A percentile compares a stretch with the other conserved stretches of the same genome.
Conservation (phyloP, 2,113 vertebrate species). For the Platanista minor region DNA sequence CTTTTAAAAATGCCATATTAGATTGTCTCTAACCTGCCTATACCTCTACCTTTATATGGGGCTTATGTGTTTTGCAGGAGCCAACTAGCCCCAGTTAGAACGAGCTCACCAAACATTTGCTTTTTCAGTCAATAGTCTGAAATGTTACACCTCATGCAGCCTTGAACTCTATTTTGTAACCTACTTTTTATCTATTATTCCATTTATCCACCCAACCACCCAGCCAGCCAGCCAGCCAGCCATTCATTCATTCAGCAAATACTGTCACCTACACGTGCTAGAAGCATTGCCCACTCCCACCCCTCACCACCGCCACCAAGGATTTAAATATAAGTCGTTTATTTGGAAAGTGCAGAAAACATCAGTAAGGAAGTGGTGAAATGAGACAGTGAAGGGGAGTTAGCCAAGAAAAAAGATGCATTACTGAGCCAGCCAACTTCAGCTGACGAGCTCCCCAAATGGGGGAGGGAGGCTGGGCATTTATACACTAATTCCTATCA, state of each 20-base stretch:
- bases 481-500: not conserved
- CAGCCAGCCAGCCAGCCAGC: not conserved
- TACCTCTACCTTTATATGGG: not conserved
- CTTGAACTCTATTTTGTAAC: not conserved
- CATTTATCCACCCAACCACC: not conserved
- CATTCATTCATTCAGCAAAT: not conserved
- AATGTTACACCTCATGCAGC: not conserved
- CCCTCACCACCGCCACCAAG: not conserved
- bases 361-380: not conserved
- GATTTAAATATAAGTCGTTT: not conserved
- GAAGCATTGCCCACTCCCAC: not conserved
- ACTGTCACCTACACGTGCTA: not conserved
- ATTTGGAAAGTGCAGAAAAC: not conserved
- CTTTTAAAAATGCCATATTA: not conserved
- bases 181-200: not conserved
- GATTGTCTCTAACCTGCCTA: not conserved
- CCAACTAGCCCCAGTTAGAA: not conserved
- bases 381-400: not conserved
- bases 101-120: not conserved
- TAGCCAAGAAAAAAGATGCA: not conserved
- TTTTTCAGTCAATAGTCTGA: not conserved
- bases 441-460: not conserved
- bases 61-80: not conserved
- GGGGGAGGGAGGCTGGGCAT: fast-evolving
- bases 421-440: not conserved